Conservation (phyloP, 2,888 invertebrate genomes). For the Neria commutata region DNA sequence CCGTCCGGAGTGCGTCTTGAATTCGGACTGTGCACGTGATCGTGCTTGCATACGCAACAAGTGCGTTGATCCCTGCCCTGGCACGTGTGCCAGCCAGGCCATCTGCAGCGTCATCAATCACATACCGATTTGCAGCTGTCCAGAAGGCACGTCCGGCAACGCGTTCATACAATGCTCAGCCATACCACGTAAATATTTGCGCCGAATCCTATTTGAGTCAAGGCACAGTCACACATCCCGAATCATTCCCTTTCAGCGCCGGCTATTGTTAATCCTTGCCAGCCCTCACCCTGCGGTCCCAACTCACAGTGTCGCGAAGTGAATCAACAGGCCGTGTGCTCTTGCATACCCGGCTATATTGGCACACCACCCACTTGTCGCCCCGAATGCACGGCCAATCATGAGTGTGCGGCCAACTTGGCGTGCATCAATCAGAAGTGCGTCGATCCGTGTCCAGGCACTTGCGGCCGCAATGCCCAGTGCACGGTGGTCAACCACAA, state of each 20-base stretch:
- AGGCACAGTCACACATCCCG: not conserved
- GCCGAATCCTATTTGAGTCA: not conserved
- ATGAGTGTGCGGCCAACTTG: constrained; percentile 70
- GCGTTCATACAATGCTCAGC: constrained; percentile 68
- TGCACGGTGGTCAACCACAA: constrained; percentile 72
- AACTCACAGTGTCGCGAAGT: constrained; percentile 76
- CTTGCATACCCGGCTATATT: constrained; percentile 69
- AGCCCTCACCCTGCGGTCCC: constrained; percentile 75
- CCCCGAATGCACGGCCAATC: constrained; percentile 74
- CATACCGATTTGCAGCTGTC: constrained; percentile 77
- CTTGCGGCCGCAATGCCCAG: constrained; percentile 68
- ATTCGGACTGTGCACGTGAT: constrained; percentile 73
- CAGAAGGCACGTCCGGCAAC: constrained; percentile 75
- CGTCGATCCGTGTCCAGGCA: constrained; percentile 71
- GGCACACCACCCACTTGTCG: constrained; percentile 77
- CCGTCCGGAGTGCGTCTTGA: constrained; percentile 81
- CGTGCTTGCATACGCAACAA: constrained; percentile 75
- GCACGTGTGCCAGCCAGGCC: constrained; percentile 78
- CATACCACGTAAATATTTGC: constrained; percentile 54
- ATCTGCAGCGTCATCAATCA: constrained; percentile 78
- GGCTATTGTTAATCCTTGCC: constrained; percentile 63
- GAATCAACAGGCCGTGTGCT: constrained; percentile 75
- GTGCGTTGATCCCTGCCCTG: constrained; percentile 79
- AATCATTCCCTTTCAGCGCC: constrained; percentile 46
- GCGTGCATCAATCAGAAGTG: constrained; percentile 77